Conservation (phyloP, 2,113 vertebrate genomes). For the Scomber scombrus region DNA sequence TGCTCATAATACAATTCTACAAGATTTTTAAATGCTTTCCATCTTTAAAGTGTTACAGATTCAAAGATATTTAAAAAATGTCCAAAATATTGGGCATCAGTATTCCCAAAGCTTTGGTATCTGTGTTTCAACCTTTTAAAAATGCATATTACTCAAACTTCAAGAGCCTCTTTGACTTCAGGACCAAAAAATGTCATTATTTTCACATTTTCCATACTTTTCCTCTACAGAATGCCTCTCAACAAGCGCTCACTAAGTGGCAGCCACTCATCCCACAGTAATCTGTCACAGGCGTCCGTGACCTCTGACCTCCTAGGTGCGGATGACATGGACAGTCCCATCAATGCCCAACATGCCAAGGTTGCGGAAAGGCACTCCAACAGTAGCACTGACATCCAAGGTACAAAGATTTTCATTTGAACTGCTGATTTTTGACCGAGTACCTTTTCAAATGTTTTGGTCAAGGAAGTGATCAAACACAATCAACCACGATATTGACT, state of each 20-base stretch:
- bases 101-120: neutral
- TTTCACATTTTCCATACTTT: constrained; percentile 14
- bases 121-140: neutral
- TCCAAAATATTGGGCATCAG: neutral
- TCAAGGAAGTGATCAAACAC: neutral
- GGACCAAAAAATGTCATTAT: neutral
- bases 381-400: constrained; percentile 90
- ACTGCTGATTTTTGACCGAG: neutral
- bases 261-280: constrained; percentile 86
- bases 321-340: constrained; percentile 88
- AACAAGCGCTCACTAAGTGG: constrained; percentile 85
- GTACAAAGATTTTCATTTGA: constrained; percentile 73
- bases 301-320: constrained; percentile 86
- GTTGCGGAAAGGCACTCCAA: constrained; percentile 90
- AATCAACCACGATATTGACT: too few species aligned
- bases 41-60: neutral
- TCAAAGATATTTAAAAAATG: neutral
- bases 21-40: too few species aligned
- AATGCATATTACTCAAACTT: neutral
- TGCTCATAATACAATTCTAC: too few species aligned
- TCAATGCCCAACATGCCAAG: constrained; percentile 83
- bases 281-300: constrained; percentile 86
- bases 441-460: neutral
- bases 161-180: neutral
- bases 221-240: constrained; percentile 81